These are phyloP conservation scores for Sycophila sp. DNA, from an alignment of 1,140 invertebrate genomes.

Conservation along the genomic window DNA sequence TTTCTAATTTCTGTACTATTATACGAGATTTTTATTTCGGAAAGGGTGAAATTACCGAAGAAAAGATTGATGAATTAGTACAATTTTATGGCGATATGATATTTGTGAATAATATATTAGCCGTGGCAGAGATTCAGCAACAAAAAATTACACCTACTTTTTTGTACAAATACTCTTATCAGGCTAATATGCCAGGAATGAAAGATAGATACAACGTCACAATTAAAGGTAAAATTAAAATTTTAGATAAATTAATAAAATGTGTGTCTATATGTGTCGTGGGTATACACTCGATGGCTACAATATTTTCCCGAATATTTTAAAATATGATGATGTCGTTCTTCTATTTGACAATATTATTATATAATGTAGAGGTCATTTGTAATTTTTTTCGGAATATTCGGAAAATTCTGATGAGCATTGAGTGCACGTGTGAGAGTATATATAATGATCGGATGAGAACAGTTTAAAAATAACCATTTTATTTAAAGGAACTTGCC, in stretches of 20 bases:
- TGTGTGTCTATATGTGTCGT: neutral
- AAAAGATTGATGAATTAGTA: constrained; percentile 48
- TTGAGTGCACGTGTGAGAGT: too few species aligned
- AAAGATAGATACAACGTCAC: constrained; percentile 18
- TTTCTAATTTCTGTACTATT: constrained; percentile 50
- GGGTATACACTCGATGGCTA: too few species aligned
- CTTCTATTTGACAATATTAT: too few species aligned
- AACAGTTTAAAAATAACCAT: too few species aligned
- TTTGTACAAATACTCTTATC: constrained; percentile 63
- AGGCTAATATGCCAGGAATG: constrained; percentile 22
- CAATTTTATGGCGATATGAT: constrained; percentile 60
- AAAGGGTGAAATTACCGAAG: constrained; percentile 48
- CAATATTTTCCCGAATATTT: too few species aligned
- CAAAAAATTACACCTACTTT: constrained; percentile 55
- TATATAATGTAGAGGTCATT: too few species aligned
- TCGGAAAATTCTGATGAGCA: too few species aligned
- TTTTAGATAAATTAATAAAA: neutral
- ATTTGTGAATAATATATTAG: constrained; percentile 56
- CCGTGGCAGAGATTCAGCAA: constrained; percentile 55
- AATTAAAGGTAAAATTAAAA: constrained; percentile 39
- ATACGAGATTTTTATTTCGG: constrained; percentile 66
- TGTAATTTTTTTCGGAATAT: too few species aligned
- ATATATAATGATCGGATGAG: too few species aligned
- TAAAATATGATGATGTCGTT: too few species aligned
- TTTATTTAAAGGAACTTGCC: constrained; percentile 45